Base-by-base conservation (phyloP, 2,797 vertebrate genomes). In the Phalloptychus januarius region DNA sequence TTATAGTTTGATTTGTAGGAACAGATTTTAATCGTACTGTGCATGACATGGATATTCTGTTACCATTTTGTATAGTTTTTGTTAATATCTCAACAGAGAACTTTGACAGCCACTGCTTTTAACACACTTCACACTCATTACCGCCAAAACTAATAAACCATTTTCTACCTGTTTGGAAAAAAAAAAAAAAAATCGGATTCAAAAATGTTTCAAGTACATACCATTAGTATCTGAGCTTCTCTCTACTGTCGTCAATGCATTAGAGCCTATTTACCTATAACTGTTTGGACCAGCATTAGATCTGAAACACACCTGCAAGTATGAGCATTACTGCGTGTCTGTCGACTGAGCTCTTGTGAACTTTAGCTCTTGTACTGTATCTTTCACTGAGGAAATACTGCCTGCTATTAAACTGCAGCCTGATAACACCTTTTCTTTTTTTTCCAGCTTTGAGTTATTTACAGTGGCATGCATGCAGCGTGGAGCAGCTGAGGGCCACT, bases 321-420 rank as follows among this genome's bases (percentile, higher is more conserved):
- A 71, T 67, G 73, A 33, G 12, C 33, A 31, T 31, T 71, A 74
- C 40, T 44, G 75, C 77, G 40, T 76, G 80, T 44, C 82, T 33
- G 31, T 20, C 8, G 5, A 25, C 52, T 67, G 63, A n/a, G 56
- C 50, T 46, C 44, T 76, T 23, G 40, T 89, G 91, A 91, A 89
- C 91, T 93, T 94, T 92, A 89, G 84, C 83, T 80, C 52, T 73
- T 69, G 58, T 38, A 56, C 33, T 71, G 76, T 25, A n/a, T 74
- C 20, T 61, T 71, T 79, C 78, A 44, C 63, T 58, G 33, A 69
- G 76, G 67, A 81, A 75, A 82, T 40, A 52, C 42, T 79, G 75
- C 61, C 48, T 23, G 58, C 61, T 33, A 44, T 18, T 61, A 52
- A 77, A 75, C 36, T 8, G 0, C 0, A 74, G 78, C 56, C 77